Evolutionary conservation across 2,888 invertebrate species (phyloP).

Genomic region (Dermolepida albohirtum): DNA sequence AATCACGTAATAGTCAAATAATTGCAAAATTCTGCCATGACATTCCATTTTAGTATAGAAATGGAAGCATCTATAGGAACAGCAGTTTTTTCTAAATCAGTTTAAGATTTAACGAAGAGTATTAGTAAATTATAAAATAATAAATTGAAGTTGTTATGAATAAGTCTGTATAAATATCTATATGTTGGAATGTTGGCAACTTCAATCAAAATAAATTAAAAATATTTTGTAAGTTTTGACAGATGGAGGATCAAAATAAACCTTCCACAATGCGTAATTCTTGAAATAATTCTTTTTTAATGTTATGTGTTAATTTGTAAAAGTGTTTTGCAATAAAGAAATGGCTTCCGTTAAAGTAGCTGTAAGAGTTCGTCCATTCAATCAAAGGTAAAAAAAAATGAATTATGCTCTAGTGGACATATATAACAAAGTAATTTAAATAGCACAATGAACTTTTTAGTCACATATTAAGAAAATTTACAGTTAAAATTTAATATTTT

Average conservation of each 20-base stretch:
- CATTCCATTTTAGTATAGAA: too few relatives aligned
- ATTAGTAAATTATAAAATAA: too few relatives aligned
- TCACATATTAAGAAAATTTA: conserved; percentile 39
- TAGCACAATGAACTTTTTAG: conserved; percentile 55
- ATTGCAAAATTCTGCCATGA: too few relatives aligned
- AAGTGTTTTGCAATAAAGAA: conserved; percentile 55
- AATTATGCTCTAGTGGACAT: conserved; percentile 45
- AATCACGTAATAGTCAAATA: too few relatives aligned
- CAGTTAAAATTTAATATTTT: conserved; percentile 62
- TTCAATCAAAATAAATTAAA: conserved; percentile 8
- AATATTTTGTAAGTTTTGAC: conserved; percentile 43
- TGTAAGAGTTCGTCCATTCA: conserved; percentile 90
- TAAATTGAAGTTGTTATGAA: not conserved
- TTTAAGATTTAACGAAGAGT: too few relatives aligned
- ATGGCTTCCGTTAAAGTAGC: conserved; percentile 95
- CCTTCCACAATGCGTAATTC: conserved; percentile 36
- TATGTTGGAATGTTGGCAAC: conserved; percentile 6
- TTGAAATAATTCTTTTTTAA: conserved; percentile 26
- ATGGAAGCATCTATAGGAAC: too few relatives aligned
- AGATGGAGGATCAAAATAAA: conserved; percentile 51
- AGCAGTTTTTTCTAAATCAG: too few relatives aligned
- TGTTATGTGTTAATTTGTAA: conserved; percentile 33
- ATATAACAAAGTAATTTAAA: conserved; percentile 48
- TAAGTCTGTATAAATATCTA: not conserved
- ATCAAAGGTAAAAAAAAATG: conserved; percentile 75